Evolutionary conservation across 92 coral and sea anemone species (phyloP).

Genomic region (Actinostola sp.): DNA sequence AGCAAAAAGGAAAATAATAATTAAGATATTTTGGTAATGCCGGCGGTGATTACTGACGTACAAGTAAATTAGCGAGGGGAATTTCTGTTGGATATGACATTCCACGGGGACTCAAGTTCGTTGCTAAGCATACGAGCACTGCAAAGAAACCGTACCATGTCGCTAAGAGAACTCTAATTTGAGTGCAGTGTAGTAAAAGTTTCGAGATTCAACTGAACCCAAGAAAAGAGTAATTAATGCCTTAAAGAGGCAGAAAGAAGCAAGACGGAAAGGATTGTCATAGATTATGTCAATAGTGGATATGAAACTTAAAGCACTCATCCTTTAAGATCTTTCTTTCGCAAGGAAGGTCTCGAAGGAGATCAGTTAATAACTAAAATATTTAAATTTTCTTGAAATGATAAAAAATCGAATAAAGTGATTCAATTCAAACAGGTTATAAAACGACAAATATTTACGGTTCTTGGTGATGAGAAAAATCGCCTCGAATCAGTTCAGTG

Average conservation of each 20-base stretch:
- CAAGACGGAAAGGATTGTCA: slow-evolving; percentile 19
- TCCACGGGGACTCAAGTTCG: slow-evolving; percentile 4
- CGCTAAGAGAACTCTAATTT: neutral
- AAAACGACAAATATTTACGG: slow-evolving; percentile 7
- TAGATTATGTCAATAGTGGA: slow-evolving; percentile 7
- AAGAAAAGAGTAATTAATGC: slow-evolving; percentile 27
- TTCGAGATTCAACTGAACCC: neutral
- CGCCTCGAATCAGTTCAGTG: neutral
- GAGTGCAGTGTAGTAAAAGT: too few species aligned
- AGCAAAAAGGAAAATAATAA: neutral
- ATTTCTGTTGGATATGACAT: neutral
- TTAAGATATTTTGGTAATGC: neutral
- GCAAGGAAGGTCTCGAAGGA: neutral
- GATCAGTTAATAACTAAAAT: neutral
- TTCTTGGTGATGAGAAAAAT: neutral
- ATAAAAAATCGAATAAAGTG: too few species aligned
- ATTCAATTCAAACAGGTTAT: neutral
- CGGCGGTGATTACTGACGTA: too few species aligned
- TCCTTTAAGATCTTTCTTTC: neutral
- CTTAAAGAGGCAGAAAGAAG: slow-evolving; percentile 8
- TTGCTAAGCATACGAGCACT: slow-evolving; percentile 10
- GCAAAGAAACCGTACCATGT: neutral
- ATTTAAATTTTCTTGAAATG: too few species aligned
- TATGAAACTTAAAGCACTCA: neutral
- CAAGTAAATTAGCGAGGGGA: too few species aligned